These are phyloP conservation scores for Colinus virginianus DNA, from an alignment of 2,113 vertebrate genomes.

Conservation along the genomic window DNA sequence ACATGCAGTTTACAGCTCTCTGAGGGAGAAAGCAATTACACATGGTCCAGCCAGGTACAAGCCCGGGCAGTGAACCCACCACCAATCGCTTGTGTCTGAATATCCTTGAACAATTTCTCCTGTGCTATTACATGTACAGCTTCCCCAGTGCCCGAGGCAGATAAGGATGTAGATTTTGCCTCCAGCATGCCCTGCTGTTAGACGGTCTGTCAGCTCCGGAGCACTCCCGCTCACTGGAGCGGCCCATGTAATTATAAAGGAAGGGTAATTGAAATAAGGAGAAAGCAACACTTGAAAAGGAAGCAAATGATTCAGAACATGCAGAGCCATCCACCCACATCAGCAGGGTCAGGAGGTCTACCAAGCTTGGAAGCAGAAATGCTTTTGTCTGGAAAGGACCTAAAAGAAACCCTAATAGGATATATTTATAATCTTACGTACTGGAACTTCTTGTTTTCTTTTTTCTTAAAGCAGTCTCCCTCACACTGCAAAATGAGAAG, in stretches of 20 bases:
- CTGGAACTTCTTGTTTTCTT: neutral
- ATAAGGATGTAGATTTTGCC: neutral
- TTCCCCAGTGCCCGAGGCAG: neutral
- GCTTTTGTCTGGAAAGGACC: constrained; percentile 26
- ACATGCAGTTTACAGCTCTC: neutral
- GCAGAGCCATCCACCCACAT: constrained; percentile 13
- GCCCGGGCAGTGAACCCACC: neutral
- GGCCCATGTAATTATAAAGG: constrained; percentile 22
- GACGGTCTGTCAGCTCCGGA: neutral
- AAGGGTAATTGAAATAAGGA: constrained; percentile 66
- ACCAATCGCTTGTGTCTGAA: neutral
- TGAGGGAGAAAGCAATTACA: neutral
- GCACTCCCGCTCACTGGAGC: neutral
- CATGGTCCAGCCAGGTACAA: neutral
- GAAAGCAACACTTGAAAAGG: constrained; percentile 19
- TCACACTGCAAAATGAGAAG: neutral
- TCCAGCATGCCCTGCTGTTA: neutral
- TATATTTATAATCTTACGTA: constrained; percentile 3
- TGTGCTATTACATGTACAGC: neutral
- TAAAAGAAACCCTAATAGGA: constrained; percentile 47
- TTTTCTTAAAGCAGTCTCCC: neutral
- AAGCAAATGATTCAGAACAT: constrained; percentile 48
- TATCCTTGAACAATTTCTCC: neutral
- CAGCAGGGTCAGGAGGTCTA: neutral
- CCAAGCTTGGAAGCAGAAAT: constrained; percentile 23